Evolutionary conservation across 2,888 invertebrate species (phyloP).

Genomic region (Coleophora deauratella): DNA sequence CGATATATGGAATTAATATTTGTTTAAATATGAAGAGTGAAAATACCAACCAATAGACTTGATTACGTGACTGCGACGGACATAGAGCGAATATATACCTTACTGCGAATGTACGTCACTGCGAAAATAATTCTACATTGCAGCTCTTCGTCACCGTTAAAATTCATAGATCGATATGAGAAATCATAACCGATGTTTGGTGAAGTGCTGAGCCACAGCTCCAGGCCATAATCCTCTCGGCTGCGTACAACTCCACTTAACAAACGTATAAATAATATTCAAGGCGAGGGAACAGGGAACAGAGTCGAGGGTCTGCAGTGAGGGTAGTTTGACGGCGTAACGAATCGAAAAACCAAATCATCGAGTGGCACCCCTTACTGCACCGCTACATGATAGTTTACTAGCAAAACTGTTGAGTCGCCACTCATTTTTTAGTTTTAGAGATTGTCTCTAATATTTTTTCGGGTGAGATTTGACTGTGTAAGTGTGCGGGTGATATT

Average conservation of each 20-base stretch:
- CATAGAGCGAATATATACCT: too few species aligned
- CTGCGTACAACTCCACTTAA: conserved; percentile 68
- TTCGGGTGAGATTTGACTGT: too few species aligned
- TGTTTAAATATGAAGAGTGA: too few species aligned
- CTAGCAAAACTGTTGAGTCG: conserved; percentile 36
- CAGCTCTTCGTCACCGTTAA: conserved; percentile 10
- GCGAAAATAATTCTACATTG: too few species aligned
- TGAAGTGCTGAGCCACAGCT: conserved; percentile 62
- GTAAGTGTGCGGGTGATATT: too few species aligned
- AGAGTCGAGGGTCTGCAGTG: conserved; percentile 65
- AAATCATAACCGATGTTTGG: conserved; percentile 67
- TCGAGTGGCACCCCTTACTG: conserved; percentile 71
- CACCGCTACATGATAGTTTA: conserved; percentile 70
- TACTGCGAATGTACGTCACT: too few species aligned
- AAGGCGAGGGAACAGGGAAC: conserved; percentile 57
- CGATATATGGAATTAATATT: too few species aligned
- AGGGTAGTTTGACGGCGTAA: conserved; percentile 75
- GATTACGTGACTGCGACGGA: too few species aligned
- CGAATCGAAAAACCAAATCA: conserved; percentile 75
- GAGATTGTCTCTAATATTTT: too few species aligned
- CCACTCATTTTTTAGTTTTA: neutral
- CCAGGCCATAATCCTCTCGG: conserved; percentile 60
- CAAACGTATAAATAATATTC: conserved; percentile 75
- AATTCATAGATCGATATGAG: conserved; percentile 16
- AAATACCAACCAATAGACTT: too few species aligned